These are phyloP conservation scores for Drosophila mimetica DNA, from an alignment of 2,888 invertebrate genomes.

Conservation along the genomic window DNA sequence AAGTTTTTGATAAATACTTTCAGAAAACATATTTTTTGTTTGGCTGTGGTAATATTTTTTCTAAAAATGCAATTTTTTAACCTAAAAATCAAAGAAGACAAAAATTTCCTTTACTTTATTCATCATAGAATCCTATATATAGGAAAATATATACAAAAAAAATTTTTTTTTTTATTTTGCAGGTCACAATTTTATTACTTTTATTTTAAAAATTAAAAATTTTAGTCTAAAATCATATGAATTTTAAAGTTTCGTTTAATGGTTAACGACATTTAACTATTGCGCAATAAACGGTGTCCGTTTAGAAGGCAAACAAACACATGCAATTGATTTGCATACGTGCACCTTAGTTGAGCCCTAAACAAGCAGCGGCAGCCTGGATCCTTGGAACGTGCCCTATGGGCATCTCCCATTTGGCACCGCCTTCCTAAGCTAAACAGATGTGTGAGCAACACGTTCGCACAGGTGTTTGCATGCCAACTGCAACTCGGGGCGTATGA, in stretches of 20 bases:
- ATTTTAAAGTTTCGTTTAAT: background rate
- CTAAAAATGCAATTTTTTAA: no score
- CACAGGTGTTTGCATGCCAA: conserved; percentile 24
- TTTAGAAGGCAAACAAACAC: conserved; percentile 3
- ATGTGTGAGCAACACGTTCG: conserved; percentile 60
- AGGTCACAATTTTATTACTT: no score
- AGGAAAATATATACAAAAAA: no score
- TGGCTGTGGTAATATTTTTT: no score
- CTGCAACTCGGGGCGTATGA: conserved; percentile 49
- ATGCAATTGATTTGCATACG: conserved; percentile 14
- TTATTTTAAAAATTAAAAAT: no score
- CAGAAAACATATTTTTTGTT: no score
- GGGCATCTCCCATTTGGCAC: background rate
- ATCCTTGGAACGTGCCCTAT: conserved; percentile 33
- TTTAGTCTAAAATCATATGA: no score
- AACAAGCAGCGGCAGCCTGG: conserved; percentile 20
- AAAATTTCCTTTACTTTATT: no score
- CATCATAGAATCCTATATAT: no score
- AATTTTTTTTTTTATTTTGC: no score
- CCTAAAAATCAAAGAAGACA: no score
- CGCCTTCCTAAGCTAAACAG: conserved; percentile 54
- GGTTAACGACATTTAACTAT: background rate
- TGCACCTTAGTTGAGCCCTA: conserved; percentile 19
- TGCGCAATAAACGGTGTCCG: background rate
- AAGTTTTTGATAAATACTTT: background rate